phyloP scores from a whole-genome alignment of 2,797 vertebrate genomes.

The Anguilla pacifica region DNA sequence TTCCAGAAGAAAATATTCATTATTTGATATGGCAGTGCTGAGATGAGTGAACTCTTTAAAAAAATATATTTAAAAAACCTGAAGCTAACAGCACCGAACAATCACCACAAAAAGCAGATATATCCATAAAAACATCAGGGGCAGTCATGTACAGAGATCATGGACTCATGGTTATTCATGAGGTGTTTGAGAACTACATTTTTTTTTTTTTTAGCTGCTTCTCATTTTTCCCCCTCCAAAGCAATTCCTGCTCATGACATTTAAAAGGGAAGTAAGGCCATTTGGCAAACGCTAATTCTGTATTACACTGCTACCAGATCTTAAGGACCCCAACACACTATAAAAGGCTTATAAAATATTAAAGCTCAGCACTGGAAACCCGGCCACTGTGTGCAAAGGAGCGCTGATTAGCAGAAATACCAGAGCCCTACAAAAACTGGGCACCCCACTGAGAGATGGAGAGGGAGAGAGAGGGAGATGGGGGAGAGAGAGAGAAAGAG shows the following conservation, averaged over 20 bases:
- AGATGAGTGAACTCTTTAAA: not conserved
- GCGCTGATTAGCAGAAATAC: constrained; percentile 57
- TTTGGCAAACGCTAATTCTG: constrained; percentile 76
- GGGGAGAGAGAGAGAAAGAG: not conserved
- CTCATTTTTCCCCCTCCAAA: constrained; percentile 63
- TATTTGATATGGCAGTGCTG: not conserved
- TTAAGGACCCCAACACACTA: constrained; percentile 67
- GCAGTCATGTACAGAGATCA: constrained; percentile 74
- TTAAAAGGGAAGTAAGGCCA: constrained; percentile 81
- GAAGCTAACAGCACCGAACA: constrained; percentile 49
- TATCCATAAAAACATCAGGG: constrained; percentile 73
- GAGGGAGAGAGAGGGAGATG: constrained; percentile 38
- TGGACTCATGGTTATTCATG: constrained; percentile 74
- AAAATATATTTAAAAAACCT: not conserved
- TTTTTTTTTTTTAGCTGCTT: constrained; percentile 63
- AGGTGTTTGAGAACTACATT: constrained; percentile 71
- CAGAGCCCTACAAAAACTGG: constrained; percentile 19
- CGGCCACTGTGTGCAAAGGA: constrained; percentile 70
- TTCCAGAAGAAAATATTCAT: not conserved
- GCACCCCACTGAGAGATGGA: not conserved
- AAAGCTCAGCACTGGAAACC: constrained; percentile 71
- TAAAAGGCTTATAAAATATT: constrained; percentile 78
- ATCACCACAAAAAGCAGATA: constrained; percentile 63
- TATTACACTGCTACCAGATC: constrained; percentile 73
- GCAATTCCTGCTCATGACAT: constrained; percentile 74